Conservation (phyloP, 2,888 invertebrate species). For the Oligia strigilis region DNA sequence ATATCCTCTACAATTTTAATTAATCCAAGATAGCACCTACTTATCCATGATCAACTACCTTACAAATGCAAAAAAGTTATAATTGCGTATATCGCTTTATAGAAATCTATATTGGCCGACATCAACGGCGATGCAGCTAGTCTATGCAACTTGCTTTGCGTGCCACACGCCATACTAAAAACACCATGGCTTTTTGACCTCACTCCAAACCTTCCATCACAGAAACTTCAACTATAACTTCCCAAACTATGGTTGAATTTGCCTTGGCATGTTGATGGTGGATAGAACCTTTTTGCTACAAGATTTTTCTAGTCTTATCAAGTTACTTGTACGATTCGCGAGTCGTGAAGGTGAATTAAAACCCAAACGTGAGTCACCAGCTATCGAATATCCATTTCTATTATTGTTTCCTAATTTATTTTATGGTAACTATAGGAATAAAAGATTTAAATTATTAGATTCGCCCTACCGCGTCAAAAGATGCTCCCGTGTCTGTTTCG, state of each 20-base stretch:
- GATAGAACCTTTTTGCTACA: conserved; percentile 49
- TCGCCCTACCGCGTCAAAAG: neutral
- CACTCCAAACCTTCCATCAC: conserved; percentile 31
- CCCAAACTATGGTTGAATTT: conserved; percentile 38
- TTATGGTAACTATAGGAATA: conserved; percentile 33
- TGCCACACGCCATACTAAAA: conserved; percentile 81
- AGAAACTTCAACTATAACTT: conserved; percentile 41
- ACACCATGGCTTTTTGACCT: conserved; percentile 55
- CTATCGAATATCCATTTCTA: conserved; percentile 78
- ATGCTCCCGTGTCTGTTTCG: neutral
- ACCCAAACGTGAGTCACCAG: conserved; percentile 77
- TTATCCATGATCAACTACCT: conserved; percentile 55
- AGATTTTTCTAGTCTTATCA: conserved; percentile 76
- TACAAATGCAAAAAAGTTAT: conserved; percentile 71
- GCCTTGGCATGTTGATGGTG: neutral
- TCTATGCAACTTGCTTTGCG: conserved; percentile 84
- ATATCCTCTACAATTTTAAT: conserved; percentile 46
- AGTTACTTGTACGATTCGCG: conserved; percentile 82
- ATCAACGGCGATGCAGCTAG: conserved; percentile 81
- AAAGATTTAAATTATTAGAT: neutral
- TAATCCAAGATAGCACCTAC: conserved; percentile 50
- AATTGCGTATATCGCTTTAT: conserved; percentile 79
- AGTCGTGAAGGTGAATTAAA: conserved; percentile 77
- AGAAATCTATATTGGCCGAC: conserved; percentile 82
- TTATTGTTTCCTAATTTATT: conserved; percentile 68